These are phyloP conservation scores for Pteronura brasiliensis DNA, from an alignment of 2,113 vertebrate species.

Conservation along the genomic window DNA sequence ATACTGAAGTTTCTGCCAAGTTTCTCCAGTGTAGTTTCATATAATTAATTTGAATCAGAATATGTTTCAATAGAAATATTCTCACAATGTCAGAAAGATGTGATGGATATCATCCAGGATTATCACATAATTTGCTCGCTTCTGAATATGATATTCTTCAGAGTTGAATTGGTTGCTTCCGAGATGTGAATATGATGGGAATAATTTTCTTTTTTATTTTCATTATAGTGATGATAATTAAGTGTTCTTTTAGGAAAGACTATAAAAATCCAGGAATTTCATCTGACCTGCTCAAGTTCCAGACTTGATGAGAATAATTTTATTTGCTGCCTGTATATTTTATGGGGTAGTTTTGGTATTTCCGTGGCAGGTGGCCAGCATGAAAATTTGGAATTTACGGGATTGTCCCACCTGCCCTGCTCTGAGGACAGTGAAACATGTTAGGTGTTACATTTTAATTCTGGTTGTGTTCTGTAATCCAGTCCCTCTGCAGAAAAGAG, in stretches of 20 bases:
- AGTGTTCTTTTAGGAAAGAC: not conserved
- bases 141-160: not conserved
- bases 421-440: not conserved
- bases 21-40: not conserved
- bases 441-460: not conserved
- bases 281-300: not conserved
- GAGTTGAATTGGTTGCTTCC: not conserved
- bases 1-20: not conserved
- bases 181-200: not conserved
- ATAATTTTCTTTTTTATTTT: not conserved
- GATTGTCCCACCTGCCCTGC: not conserved
- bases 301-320: not conserved
- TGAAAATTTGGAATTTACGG: not conserved
- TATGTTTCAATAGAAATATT: not conserved
- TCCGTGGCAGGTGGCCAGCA: not conserved
- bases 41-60: not conserved
- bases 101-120: not conserved
- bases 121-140: not conserved
- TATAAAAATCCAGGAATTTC: not conserved
- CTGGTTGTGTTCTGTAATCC: not conserved
- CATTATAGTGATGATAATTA: not conserved
- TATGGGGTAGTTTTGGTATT: not conserved
- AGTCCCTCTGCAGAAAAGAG: not conserved
- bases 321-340: not conserved
- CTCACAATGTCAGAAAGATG: not conserved